phyloP scores from a whole-genome alignment of 2,113 vertebrate genomes.

The Alethe castanea region DNA sequence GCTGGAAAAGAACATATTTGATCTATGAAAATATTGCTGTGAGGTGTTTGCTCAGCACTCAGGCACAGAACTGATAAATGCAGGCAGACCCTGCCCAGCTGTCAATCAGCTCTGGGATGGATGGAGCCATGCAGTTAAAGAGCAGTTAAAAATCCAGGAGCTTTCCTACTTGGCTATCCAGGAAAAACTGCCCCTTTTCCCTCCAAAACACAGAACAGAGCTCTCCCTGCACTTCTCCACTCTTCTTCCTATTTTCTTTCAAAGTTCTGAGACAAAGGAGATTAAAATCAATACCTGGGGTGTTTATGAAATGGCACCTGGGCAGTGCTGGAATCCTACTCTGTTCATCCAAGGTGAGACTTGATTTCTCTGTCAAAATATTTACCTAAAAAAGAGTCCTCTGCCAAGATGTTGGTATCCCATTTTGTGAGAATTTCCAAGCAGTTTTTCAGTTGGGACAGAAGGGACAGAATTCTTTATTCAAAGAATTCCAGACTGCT shows the following conservation, averaged over 20 bases:
- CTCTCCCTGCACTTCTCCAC: neutral
- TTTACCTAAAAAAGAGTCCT: neutral
- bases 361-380: neutral
- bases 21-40: neutral
- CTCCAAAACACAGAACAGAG: neutral
- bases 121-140: neutral
- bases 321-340: neutral
- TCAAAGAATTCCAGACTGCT: neutral
- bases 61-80: neutral
- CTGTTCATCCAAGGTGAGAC: neutral
- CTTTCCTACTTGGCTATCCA: neutral
- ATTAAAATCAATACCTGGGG: neutral
- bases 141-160: neutral
- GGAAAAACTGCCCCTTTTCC: neutral
- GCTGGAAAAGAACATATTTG: neutral
- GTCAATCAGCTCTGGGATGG: neutral
- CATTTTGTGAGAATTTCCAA: neutral
- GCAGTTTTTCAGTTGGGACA: rapidly evolving
- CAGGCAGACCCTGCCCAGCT: neutral
- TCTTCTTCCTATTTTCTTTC: neutral
- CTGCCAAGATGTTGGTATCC: neutral
- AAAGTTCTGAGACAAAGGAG: neutral
- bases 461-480: neutral
- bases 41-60: constrained; percentile 1
- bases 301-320: neutral